phyloP scores from a whole-genome alignment of 2,113 vertebrate genomes.

The Stigmatopora argus region DNA sequence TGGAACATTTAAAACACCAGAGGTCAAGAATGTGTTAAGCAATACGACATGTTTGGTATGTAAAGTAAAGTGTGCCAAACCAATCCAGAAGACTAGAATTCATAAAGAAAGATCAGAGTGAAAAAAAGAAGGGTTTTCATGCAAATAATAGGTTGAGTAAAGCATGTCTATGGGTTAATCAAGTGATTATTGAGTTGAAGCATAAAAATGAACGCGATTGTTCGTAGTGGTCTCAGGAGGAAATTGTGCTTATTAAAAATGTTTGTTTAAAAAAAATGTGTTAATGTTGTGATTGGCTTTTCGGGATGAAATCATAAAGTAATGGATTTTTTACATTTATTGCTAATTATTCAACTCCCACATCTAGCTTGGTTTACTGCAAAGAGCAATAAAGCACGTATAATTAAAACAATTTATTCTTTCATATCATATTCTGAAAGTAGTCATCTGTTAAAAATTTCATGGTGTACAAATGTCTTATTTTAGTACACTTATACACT shows the following conservation, averaged over 20 bases:
- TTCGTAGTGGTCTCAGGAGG: background rate
- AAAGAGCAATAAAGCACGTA: too few species aligned
- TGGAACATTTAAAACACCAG: background rate
- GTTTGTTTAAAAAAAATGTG: background rate
- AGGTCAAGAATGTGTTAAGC: conserved; percentile 1
- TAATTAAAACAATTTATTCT: too few species aligned
- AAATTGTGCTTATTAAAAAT: background rate
- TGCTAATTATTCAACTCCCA: background rate
- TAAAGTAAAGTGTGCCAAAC: background rate
- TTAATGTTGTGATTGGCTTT: background rate
- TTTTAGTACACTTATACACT: too few species aligned
- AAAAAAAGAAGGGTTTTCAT: background rate
- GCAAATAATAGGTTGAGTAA: background rate
- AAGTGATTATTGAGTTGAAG: background rate
- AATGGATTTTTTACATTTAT: background rate
- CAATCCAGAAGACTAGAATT: background rate
- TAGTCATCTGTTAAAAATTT: too few species aligned
- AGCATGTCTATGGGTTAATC: background rate
- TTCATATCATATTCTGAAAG: too few species aligned
- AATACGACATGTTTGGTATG: background rate
- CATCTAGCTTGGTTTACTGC: too few species aligned
- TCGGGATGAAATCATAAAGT: background rate
- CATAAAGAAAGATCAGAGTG: background rate
- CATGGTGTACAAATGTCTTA: too few species aligned
- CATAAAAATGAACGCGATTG: background rate